Evolutionary conservation across 2,113 vertebrate genomes (phyloP).

Genomic region (Prunella himalayana): DNA sequence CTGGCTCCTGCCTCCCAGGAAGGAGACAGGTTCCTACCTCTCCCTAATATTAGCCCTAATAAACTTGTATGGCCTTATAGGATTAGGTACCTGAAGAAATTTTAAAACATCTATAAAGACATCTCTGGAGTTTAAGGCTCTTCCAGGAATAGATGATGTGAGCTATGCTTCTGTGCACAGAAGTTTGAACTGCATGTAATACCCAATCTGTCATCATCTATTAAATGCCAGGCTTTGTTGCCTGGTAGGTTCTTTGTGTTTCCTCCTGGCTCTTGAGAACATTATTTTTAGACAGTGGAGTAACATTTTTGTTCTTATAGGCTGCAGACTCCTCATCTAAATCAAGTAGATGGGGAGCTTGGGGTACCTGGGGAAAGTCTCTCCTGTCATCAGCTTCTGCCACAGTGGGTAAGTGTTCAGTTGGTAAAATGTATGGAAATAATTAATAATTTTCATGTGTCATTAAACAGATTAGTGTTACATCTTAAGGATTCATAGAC

Average conservation of each 20-base stretch:
- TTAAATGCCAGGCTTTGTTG: background rate
- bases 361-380: conserved; percentile 95
- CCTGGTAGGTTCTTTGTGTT: background rate
- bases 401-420: conserved; percentile 80
- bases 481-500: background rate
- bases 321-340: conserved; percentile 30
- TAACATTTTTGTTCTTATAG: conserved; percentile 51
- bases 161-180: background rate
- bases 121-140: background rate
- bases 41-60: background rate
- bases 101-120: background rate
- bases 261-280: background rate
- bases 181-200: background rate
- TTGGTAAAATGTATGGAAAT: background rate
- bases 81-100: background rate
- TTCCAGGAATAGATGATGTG: background rate
- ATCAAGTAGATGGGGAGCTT: conserved; percentile 75
- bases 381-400: conserved; percentile 89
- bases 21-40: background rate
- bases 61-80: background rate
- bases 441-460: background rate
- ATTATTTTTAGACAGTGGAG: background rate
- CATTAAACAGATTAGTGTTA: background rate
- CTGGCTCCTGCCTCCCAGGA: background rate
- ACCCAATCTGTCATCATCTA: background rate